Evolutionary conservation across 2,113 vertebrate genomes (phyloP).

Genomic region (Chloebia gouldiae): DNA sequence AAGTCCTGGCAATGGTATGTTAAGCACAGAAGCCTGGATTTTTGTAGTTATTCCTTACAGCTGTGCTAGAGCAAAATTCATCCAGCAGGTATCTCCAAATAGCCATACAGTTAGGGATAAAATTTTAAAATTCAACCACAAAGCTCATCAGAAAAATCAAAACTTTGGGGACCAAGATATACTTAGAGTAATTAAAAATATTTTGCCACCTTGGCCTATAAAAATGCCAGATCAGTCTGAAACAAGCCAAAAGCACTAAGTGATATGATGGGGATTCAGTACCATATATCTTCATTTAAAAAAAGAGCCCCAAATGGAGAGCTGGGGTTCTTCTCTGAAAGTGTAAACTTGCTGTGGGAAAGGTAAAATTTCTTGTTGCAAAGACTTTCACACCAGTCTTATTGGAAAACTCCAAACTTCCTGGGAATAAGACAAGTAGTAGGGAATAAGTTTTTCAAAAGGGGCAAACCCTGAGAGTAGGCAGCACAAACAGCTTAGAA

Average conservation of each 20-base stretch:
- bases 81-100: background rate
- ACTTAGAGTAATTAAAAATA: conserved; percentile 4
- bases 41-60: background rate
- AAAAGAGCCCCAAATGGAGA: background rate
- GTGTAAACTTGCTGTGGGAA: background rate
- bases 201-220: background rate
- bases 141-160: background rate
- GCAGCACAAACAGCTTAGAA: background rate
- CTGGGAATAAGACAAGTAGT: background rate
- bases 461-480: background rate
- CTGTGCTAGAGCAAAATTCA: background rate
- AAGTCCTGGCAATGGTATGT: background rate
- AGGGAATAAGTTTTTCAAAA: background rate
- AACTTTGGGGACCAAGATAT: background rate
- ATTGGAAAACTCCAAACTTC: background rate
- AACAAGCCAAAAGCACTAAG: background rate
- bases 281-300: background rate
- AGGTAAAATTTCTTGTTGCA: background rate
- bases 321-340: background rate
- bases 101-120: background rate
- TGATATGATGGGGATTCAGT: background rate
- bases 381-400: background rate
- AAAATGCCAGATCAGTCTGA: background rate
- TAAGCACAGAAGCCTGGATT: background rate
- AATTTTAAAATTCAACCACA: background rate